These are phyloP conservation scores for Seriola aureovittata DNA, from an alignment of 2,113 vertebrate species.

Conservation along the genomic window DNA sequence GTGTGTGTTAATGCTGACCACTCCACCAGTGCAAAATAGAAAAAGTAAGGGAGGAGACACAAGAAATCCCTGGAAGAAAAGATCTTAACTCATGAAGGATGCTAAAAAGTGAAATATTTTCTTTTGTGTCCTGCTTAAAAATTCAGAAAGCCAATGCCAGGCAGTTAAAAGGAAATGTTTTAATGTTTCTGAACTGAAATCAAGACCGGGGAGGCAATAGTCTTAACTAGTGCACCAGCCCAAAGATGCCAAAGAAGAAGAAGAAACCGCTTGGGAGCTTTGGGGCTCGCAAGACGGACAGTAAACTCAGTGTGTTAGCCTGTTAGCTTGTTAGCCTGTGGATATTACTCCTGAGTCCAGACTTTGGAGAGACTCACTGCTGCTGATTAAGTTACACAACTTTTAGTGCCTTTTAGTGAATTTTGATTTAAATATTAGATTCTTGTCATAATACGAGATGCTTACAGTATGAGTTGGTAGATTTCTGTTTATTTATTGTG, in stretches of 20 bases:
- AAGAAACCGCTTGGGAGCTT: not conserved
- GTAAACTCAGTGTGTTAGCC: not conserved
- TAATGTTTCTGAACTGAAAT: not conserved
- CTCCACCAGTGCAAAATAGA: not conserved
- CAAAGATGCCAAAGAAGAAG: not conserved
- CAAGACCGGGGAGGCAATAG: not conserved
- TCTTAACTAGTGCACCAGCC: not conserved
- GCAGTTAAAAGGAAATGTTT: not conserved
- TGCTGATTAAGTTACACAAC: not conserved
- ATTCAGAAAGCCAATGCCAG: not conserved
- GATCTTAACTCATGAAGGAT: not conserved
- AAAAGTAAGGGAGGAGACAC: not conserved
- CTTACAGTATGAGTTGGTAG: too few species aligned
- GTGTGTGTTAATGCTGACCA: not conserved
- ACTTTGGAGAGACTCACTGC: too few species aligned
- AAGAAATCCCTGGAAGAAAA: not conserved
- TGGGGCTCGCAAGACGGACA: not conserved
- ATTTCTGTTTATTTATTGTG: too few species aligned
- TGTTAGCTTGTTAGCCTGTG: not conserved
- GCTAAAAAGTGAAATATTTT: not conserved
- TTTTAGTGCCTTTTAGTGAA: too few species aligned
- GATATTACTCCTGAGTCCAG: not conserved
- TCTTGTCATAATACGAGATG: too few species aligned
- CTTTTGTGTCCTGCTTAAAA: not conserved
- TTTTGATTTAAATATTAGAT: too few species aligned